Evolutionary conservation across 2,888 invertebrate genomes (phyloP), one percentile per base, ranked within the genome.

Genomic region (Cephonodes hylas): DNA sequence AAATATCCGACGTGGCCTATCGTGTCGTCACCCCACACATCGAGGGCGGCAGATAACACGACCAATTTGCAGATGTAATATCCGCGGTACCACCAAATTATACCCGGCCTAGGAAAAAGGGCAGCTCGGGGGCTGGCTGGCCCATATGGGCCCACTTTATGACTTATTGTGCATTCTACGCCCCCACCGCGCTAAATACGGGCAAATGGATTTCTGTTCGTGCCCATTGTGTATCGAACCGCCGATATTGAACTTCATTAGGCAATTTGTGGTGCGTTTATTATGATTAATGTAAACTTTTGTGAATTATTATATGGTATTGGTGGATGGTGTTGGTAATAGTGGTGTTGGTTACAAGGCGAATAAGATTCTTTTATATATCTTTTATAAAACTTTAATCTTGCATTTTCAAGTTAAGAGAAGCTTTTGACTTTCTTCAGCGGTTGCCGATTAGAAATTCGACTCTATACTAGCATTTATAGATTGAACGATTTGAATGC

Each of bases 11-110:
- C n/a, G 13, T 22, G 22, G 10, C 44, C 8, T 23, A 60, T 48
- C 56, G 27, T 60, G 64, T 80, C 65, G 83, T 71, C 78, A 83
- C 82, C 74, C 75, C 70, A 68, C 53, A 66, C 25, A 67, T 64
- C 64, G 68, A 76, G 80, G 82, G 79, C 73, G 76, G 73, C 71
- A 83, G 85, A 87, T 85, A 86, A 87, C 85, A 83, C 77, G 79
- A 83, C 82, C 89, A 88, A 89, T 89, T 90, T 88, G 86, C 87
- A 87, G 88, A 88, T 87, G 81, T 87, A 88, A 89, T 89, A 89
- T 88, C 85, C 74, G 72, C 69, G 76, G 80, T 76, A 80, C 77
- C 74, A 68, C 71, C 76, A 82, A 84, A 84, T 83, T 81, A 80
- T 81, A 75, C 70, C 74, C 76, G 67, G 73, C 80, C 76, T 67